phyloP scores from a whole-genome alignment of 2,797 vertebrate genomes.

The Coranthus polyacanthus region DNA sequence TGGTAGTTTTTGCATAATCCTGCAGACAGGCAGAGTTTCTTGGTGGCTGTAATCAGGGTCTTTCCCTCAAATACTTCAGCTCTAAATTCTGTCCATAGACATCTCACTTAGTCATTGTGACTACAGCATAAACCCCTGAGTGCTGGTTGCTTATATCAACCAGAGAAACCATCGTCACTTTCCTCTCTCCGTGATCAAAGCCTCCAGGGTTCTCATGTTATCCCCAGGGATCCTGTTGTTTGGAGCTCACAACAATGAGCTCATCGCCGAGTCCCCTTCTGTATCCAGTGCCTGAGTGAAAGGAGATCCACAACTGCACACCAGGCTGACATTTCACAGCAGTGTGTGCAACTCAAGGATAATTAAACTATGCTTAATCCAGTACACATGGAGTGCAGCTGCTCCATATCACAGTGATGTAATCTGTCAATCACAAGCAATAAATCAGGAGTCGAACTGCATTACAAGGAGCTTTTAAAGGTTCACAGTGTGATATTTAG shows the following conservation, averaged over 20 bases:
- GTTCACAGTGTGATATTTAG: no score
- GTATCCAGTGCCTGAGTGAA: constrained; percentile 36
- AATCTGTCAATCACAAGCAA: constrained; percentile 9
- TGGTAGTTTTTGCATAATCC: no score
- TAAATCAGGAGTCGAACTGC: constrained; percentile 9
- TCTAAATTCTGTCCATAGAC: constrained; percentile 23
- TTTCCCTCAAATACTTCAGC: neutral
- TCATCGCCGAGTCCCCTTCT: constrained; percentile 62
- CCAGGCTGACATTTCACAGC: constrained; percentile 17
- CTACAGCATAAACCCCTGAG: constrained; percentile 35
- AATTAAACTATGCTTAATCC: constrained; percentile 26
- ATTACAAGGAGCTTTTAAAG: constrained; percentile 4
- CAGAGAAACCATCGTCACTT: constrained; percentile 64
- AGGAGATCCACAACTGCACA: constrained; percentile 48
- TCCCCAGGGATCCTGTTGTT: constrained; percentile 66
- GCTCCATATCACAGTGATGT: constrained; percentile 18
- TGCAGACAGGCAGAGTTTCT: no score
- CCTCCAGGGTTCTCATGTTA: constrained; percentile 69
- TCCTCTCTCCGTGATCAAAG: constrained; percentile 60
- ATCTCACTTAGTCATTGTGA: constrained; percentile 8
- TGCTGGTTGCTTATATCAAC: constrained; percentile 57
- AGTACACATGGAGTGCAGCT: neutral
- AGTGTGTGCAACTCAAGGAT: constrained; percentile 14
- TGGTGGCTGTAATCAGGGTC: neutral
- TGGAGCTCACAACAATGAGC: constrained; percentile 82